phyloP scores from a whole-genome alignment of 2,888 invertebrate genomes.

The Siphonodentalium dalli region DNA sequence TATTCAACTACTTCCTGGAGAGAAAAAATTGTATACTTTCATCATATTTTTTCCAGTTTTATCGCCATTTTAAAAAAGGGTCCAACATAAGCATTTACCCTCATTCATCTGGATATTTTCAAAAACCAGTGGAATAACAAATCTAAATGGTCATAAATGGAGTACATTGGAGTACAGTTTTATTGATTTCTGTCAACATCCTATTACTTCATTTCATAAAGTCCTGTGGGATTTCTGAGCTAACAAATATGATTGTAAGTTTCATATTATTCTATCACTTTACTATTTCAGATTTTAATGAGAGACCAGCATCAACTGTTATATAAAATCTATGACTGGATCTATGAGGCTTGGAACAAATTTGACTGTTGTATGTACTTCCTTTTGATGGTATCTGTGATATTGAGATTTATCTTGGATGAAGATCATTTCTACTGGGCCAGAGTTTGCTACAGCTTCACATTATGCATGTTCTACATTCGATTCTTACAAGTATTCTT shows the following conservation, averaged over 20 bases:
- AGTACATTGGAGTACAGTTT: neutral
- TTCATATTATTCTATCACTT: neutral
- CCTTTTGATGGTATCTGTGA: slow-evolving; percentile 53
- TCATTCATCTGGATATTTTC: no score
- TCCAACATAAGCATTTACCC: no score
- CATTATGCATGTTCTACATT: slow-evolving; percentile 58
- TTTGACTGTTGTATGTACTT: slow-evolving; percentile 57
- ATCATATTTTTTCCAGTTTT: no score
- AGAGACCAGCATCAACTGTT: slow-evolving; percentile 45
- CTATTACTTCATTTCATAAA: neutral
- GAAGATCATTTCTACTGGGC: slow-evolving; percentile 46
- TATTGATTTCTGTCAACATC: neutral
- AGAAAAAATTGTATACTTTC: no score
- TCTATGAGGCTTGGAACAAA: slow-evolving; percentile 58
- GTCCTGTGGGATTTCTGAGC: neutral
- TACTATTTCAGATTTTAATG: slow-evolving; percentile 44
- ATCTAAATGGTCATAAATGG: neutral
- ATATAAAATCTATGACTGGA: slow-evolving; percentile 57
- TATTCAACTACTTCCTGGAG: no score
- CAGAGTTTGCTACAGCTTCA: slow-evolving; percentile 55
- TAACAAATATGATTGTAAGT: neutral
- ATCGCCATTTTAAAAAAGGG: no score
- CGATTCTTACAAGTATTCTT: slow-evolving; percentile 62
- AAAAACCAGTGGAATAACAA: no score
- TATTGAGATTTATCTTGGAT: slow-evolving; percentile 46